Base-by-base conservation (phyloP, 2,113 vertebrate species). In the Sylvietta virens region DNA sequence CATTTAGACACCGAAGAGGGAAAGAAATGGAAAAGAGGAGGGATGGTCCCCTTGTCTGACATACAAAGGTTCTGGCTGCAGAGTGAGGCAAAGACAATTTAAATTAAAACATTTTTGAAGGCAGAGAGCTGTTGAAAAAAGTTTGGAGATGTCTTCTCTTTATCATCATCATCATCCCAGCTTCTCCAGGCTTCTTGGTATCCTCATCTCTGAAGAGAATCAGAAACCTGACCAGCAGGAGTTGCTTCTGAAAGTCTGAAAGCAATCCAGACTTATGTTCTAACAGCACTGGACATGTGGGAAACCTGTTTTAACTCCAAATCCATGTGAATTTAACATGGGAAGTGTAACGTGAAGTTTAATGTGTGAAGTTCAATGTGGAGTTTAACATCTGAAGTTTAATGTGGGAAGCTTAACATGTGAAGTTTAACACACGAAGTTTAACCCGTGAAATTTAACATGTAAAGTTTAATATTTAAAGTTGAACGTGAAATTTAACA, bases 1-100 rank as follows among this genome's bases (percentile, higher is more conserved):
- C 33, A 3, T 50, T 77, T 61, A 31, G 64, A 30, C 54, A 65
- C 18, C 10, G 62, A 30, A 51, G 73, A 65, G 77, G 73, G 51
- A 42, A 76, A 90, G 74, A 66, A 74, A 28, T 79, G 66, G 62
- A 47, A 64, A 86, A 93, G 66, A 60, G 78, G 39, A 86, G 67
- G 78, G 67, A 22, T 20, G 56, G 47, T 39, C 88, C 58, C 16
- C 62, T 82, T 56, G 54, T 45, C 40, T 64, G 79, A 77, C 45
- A n/a, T 1, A 3, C 17, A 37, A 56, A 24, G 37, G 28, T 80
- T 66, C 62, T 79, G 88, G 81, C 78, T 86, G 56, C 50, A 42
- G 61, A 67, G 16, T 3, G 56, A 86, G 86, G 56, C 44, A 39
- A 58, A 90, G 44, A 39, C 58, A 62, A 66, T 72, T 69, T 20